Base-by-base conservation (phyloP, 2,113 vertebrate species). In the Mesocricetus auratus region DNA sequence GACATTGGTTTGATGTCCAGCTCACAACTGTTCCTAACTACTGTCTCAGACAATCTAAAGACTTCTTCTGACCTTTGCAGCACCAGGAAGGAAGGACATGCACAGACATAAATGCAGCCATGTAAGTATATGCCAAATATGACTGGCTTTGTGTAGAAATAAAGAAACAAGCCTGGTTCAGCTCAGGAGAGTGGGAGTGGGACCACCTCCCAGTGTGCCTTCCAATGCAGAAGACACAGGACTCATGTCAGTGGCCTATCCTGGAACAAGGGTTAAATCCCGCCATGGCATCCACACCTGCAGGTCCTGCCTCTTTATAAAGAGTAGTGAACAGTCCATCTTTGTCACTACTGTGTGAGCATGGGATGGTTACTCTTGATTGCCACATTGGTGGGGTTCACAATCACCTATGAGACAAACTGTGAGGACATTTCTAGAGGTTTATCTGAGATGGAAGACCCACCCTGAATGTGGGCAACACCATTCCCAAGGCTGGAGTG, bases 221-320 rank as follows among this genome's bases (percentile, higher is more conserved):
- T 47, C 56, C 58, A 4, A 24, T 5, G 29, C 16, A 4, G 6
- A 2, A 73, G 42, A 22, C 33, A 1, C 6, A 42, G 0, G 5
- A 81, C 24, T 39, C n/a, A 4, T 4, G 0, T 22, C 39, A 4
- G 26, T 1, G 10, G 58, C 3, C 0, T 0, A 2, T 62, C 12
- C 71, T 5, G 17, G 19, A 8, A 87, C 33, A 47, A 60, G 56
- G 22, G 56, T 3, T 2, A 13, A 7, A 16, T 2, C 47, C 56
- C 21, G 3, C 47, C 45, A 19, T 3, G 33, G 13, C 26, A 13
- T 26, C 73, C 4, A 8, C 8, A 26, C 42, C n/a, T 71, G 47
- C 33, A 1, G 2, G 17, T 33, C 83, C 73, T 22, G 50, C 45
- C 64, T 21, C 62, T 66, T 24, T 71, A 31, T 58, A 71, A 13